Evolutionary conservation across 2,797 vertebrate species (phyloP), one percentile per base, ranked within the genome.

Genomic region (Lepus oiostolus): DNA sequence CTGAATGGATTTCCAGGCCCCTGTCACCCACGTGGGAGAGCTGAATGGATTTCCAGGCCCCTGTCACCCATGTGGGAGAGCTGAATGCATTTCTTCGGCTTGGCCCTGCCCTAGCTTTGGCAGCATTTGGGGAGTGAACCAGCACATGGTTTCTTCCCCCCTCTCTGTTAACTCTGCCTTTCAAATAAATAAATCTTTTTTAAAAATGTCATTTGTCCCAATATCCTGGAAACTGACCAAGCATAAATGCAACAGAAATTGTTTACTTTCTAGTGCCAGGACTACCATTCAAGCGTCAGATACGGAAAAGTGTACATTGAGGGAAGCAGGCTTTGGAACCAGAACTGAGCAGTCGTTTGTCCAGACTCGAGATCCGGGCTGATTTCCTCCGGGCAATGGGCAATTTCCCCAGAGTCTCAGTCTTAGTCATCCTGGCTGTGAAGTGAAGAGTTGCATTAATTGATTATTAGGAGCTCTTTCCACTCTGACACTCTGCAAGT

Each of bases 401-500:
- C 32, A 62, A 85, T 14, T 75, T 72, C 24, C 32, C 52, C 30
- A 22, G 70, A 13, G 60, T 60, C 42, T 62, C 14, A 26, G 30
- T 54, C 77, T 88, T 38, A 21, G 38, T 62, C 85, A 80, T 42
- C 38, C 58, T 28, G 30, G 30, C 68, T 93, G 1, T 72, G 75
- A 93, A 94, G 71, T 65, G 42, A 79, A 76, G 22, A 22, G 38
- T 42, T 93, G 14, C 38, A 80, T 2, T 38, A 47, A 65, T 26
- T n/a, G 26, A 52, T 68, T 88, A 30, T 86, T 32, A 85, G 63
- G 35, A 32, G 9, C 9, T 86, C 28, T 74, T 90, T 54, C 38
- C 62, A 54, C 42, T 52, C 52, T 75, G 62, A 75, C n/a, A 47
- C 81, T 80, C 88, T 87, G 19, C 65, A 94, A 87, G 28, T 19